Base-by-base conservation (phyloP, 1,140 invertebrate species). In the Propsilocerus akamusi region DNA sequence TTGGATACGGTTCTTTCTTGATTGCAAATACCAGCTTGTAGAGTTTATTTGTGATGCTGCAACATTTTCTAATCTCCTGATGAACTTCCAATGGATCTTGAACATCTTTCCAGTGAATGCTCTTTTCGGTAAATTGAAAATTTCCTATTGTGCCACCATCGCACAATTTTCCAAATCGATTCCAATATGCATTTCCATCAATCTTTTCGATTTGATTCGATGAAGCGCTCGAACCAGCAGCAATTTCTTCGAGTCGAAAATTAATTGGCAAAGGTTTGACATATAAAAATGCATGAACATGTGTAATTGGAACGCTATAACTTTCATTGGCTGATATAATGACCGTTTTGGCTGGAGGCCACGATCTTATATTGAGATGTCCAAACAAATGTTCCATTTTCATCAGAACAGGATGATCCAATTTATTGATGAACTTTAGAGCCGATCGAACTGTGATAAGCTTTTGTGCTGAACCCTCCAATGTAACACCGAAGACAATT, bases 401-500 rank as follows among this genome's bases (percentile, higher is more conserved):
- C 0, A 83, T 63, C 58, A 88, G 83, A 10, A 92, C 71, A 0
- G 74, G 58, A 51, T 83, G 76, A 47, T 76, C 73, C 51, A 91
- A 62, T 56, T 74, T 72, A 69, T 98, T 98, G 5, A 75, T 66
- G 2, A 97, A 66, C 49, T 80, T 75, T 37, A 97, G 68, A 26
- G 91, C 88, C 22, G 93, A 97, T 50, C 91, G 75, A 4, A 98
- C 80, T n/a, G 86, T 90, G n/a, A 98, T 85, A 50, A 97, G 68
- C 68, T 97, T 97, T 52, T 86, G 77, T 0, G 94, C 93, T 26
- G 86, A 92, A 1, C 91, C 91, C 65, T 94, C 89, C 49, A 97
- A 68, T 3, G 81, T 79, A 1, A 98, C 86, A 56, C 86, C 84
- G 61, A 94, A 83, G 7, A 94, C 86, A 17, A 94, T 70, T 53